Conservation (phyloP, 2,888 invertebrate genomes). For the Ditula angustiorana region DNA sequence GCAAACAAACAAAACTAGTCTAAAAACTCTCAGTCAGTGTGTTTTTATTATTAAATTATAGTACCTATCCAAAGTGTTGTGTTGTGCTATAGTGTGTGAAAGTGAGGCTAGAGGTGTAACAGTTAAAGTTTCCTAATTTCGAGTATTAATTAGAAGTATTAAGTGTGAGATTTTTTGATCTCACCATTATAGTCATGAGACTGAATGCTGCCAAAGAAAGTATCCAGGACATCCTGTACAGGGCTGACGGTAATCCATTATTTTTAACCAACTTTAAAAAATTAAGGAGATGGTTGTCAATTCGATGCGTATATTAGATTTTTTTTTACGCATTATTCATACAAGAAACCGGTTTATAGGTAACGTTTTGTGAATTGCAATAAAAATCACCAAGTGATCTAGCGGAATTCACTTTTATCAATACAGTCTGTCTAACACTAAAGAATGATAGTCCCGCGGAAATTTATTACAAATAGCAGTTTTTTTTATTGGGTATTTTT, state of each 20-base stretch:
- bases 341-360: too few species aligned
- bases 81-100: slow-evolving; percentile 5
- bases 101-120: not conserved
- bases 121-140: not conserved
- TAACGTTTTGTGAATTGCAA: too few species aligned
- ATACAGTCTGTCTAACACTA: too few species aligned
- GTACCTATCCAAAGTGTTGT: not conserved
- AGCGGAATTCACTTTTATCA: too few species aligned
- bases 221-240: not conserved
- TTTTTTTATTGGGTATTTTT: not conserved
- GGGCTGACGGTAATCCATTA: not conserved
- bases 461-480: not conserved
- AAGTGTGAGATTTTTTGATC: not conserved
- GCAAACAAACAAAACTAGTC: not conserved
- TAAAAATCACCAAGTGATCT: too few species aligned
- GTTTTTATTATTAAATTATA: not conserved
- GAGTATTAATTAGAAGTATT: slow-evolving; percentile 5
- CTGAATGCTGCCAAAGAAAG: slow-evolving; percentile 3
- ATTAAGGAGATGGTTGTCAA: too few species aligned
- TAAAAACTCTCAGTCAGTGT: not conserved
- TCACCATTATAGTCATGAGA: not conserved
- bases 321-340: too few species aligned
- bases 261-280: not conserved
- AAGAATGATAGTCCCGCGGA: not conserved
- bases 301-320: too few species aligned